phyloP scores from a whole-genome alignment of 2,797 vertebrate genomes.

The Diceros bicornis region DNA sequence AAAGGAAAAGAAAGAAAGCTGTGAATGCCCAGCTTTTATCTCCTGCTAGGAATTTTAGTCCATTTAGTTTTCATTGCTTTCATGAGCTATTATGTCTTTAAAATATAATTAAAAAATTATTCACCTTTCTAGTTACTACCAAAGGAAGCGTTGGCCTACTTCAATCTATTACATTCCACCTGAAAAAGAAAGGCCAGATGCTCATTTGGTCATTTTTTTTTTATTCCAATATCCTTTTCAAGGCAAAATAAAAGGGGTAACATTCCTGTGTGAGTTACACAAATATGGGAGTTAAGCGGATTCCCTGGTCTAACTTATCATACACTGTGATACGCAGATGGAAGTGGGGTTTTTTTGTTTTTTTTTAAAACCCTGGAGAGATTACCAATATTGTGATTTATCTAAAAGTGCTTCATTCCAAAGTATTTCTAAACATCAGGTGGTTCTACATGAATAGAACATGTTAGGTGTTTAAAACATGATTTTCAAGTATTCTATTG shows the following conservation, averaged over 20 bases:
- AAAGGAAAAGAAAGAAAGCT: neutral
- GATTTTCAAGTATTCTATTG: neutral
- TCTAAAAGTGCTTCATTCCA: neutral
- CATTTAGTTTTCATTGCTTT: neutral
- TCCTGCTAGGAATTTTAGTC: neutral
- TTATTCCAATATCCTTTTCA: neutral
- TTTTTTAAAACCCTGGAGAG: neutral
- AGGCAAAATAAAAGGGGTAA: neutral
- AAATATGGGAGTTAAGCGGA: neutral
- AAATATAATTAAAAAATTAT: neutral
- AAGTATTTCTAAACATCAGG: neutral
- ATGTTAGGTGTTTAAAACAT: neutral
- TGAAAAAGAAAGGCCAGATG: neutral
- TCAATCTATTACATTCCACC: neutral
- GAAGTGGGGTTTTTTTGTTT: neutral
- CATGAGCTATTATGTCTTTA: neutral
- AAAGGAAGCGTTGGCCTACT: neutral
- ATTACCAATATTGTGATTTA: neutral
- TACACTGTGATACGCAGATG: neutral
- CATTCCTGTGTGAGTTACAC: fast-evolving
- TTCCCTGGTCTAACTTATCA: neutral
- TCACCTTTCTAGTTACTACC: neutral
- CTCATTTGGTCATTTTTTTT: neutral
- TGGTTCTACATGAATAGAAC: neutral
- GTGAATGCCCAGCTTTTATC: neutral